Evolutionary conservation across 2,888 invertebrate species (phyloP).

Genomic region (Andrena minutula): DNA sequence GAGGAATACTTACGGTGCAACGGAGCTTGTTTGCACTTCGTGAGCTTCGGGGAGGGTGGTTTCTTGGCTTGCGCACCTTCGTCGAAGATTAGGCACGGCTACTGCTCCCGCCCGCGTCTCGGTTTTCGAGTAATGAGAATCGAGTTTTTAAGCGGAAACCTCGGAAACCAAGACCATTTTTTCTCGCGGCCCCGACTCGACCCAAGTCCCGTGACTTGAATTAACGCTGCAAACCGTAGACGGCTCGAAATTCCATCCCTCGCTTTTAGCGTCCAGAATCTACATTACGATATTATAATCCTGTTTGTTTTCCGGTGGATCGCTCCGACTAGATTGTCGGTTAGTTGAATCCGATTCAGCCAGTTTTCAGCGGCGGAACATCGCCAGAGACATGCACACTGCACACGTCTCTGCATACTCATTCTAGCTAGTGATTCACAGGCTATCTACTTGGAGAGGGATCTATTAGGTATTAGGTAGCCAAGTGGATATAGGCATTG

Average conservation of each 20-base stretch:
- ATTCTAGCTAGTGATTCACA: conserved; percentile 57
- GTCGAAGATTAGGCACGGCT: conserved; percentile 70
- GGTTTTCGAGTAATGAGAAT: conserved; percentile 22
- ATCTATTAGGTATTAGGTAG: conserved; percentile 70
- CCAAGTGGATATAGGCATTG: conserved; percentile 68
- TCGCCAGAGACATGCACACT: conserved; percentile 33
- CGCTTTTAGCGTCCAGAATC: background rate
- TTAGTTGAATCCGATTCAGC: conserved; percentile 43
- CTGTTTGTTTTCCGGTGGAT: background rate
- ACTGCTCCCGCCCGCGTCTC: background rate
- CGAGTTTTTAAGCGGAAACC: conserved; percentile 28
- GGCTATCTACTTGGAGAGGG: conserved; percentile 71
- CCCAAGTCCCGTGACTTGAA: background rate
- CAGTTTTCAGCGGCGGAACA: conserved; percentile 49
- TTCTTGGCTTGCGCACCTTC: conserved; percentile 57
- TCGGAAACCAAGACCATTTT: background rate
- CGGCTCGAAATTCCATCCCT: background rate
- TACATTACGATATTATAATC: background rate
- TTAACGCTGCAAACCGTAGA: background rate
- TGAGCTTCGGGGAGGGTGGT: conserved; percentile 62
- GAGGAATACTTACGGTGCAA: conserved; percentile 62
- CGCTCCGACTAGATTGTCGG: conserved; percentile 11
- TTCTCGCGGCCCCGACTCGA: background rate
- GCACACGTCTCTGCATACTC: conserved; percentile 54
- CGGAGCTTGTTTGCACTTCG: conserved; percentile 73